phyloP scores from a whole-genome alignment of 1,140 invertebrate species.

The Dendrolimus punctatus region DNA sequence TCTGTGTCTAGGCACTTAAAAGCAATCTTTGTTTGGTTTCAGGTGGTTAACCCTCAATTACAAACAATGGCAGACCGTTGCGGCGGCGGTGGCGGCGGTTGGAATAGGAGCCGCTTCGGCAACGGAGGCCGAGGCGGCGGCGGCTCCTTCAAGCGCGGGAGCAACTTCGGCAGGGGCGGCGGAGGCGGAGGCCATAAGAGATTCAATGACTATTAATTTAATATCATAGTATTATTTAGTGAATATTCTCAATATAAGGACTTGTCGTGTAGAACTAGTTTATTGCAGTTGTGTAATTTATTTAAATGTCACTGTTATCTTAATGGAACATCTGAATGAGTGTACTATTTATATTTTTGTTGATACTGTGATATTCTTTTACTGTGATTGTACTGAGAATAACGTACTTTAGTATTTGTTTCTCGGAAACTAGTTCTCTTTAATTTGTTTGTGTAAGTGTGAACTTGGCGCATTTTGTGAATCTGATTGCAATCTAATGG shows the following conservation, averaged over 20 bases:
- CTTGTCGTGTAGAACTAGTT: slow-evolving; percentile 30
- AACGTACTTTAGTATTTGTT: slow-evolving; percentile 21
- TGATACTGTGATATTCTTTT: slow-evolving; percentile 48
- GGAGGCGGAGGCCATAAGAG: slow-evolving; percentile 62
- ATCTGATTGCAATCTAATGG: slow-evolving; percentile 9
- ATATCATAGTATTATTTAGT: slow-evolving; percentile 29
- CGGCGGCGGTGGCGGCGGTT: slow-evolving; percentile 70
- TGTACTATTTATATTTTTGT: slow-evolving; percentile 33
- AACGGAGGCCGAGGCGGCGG: slow-evolving; percentile 46
- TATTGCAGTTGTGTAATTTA: slow-evolving; percentile 23
- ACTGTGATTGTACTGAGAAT: slow-evolving; percentile 38
- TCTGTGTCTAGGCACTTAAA: background rate
- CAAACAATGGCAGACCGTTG: slow-evolving; percentile 73
- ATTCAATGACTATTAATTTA: slow-evolving; percentile 67
- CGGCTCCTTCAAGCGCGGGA: slow-evolving; percentile 55
- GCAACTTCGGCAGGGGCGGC: slow-evolving; percentile 52
- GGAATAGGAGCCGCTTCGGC: slow-evolving; percentile 62
- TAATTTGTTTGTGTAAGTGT: slow-evolving; percentile 10
- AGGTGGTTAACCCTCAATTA: slow-evolving; percentile 73
- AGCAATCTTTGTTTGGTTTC: slow-evolving; percentile 11
- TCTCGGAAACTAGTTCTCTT: slow-evolving; percentile 15
- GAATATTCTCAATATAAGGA: slow-evolving; percentile 54
- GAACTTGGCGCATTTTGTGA: slow-evolving; percentile 1
- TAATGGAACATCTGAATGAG: slow-evolving; percentile 9
- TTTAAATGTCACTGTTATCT: slow-evolving; percentile 18